These are phyloP conservation scores for Calliphora vomitoria DNA, from an alignment of 2,888 invertebrate genomes.

Conservation along the genomic window DNA sequence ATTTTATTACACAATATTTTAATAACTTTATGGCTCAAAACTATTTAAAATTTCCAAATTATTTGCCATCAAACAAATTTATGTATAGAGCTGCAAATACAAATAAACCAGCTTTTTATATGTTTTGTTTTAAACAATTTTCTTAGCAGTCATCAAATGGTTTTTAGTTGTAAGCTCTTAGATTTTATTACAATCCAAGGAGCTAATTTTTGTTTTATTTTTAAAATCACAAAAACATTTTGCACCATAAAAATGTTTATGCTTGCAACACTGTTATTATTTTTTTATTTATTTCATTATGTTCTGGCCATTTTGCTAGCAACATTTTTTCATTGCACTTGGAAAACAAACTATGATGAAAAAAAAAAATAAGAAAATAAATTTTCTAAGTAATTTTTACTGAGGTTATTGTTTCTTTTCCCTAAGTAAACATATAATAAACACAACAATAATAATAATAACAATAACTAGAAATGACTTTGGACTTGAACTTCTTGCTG, in stretches of 20 bases:
- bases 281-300: background rate
- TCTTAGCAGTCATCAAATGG: background rate
- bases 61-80: background rate
- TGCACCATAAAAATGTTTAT: background rate
- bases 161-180: slow-evolving; percentile 13
- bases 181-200: slow-evolving; percentile 6
- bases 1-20: too few relatives aligned
- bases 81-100: background rate
- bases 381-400: slow-evolving; percentile 1
- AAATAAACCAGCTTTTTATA: background rate
- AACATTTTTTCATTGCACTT: background rate
- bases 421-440: slow-evolving; percentile 64
- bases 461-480: slow-evolving; percentile 56
- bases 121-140: slow-evolving; percentile 14
- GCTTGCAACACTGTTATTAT: slow-evolving; percentile 21
- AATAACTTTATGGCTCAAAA: too few relatives aligned
- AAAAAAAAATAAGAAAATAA: background rate
- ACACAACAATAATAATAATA: slow-evolving; percentile 55
- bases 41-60: background rate
- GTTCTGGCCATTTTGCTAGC: background rate
- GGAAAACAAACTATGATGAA: background rate
- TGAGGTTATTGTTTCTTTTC: slow-evolving; percentile 23
- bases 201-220: background rate
- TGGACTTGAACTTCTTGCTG: slow-evolving; percentile 29
- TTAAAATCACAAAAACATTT: background rate